A percentile compares a stretch with the other conserved stretches of the same genome.
Conservation (phyloP, 2,797 vertebrate genomes). For the Telmatherina bonti region DNA sequence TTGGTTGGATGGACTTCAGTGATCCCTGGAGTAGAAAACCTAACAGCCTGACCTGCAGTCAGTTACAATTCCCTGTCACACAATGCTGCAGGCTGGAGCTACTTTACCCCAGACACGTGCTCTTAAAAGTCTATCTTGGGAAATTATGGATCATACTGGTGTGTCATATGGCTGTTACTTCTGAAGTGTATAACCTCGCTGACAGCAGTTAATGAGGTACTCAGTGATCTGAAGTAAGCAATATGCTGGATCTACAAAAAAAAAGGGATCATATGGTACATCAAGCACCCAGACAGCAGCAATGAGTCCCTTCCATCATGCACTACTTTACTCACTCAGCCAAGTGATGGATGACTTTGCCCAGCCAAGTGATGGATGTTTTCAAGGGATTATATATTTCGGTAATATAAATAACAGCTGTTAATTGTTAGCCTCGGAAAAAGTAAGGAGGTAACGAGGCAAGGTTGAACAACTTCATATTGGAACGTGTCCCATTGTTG, state of each 20-base stretch:
- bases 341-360: slow-evolving; percentile 32
- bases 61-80: slow-evolving; percentile 10
- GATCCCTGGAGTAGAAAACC: slow-evolving; percentile 39
- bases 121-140: slow-evolving; percentile 45
- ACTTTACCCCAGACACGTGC: slow-evolving; percentile 30
- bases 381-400: background rate
- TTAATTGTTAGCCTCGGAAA: background rate
- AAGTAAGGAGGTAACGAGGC: background rate
- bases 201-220: slow-evolving; percentile 62
- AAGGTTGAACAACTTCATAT: slow-evolving; percentile 40
- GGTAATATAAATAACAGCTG: background rate
- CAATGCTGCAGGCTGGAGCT: slow-evolving; percentile 23
- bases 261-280: slow-evolving; percentile 48
- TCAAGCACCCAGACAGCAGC: slow-evolving; percentile 55
- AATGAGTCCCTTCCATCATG: slow-evolving; percentile 34
- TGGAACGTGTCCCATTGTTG: slow-evolving; percentile 52
- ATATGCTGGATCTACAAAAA: slow-evolving; percentile 50
- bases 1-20: slow-evolving; percentile 36
- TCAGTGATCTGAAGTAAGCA: slow-evolving; percentile 63
- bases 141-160: slow-evolving; percentile 51
- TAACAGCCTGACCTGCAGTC: slow-evolving; percentile 37
- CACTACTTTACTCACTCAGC: slow-evolving; percentile 22
- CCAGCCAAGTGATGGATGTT: slow-evolving; percentile 30
- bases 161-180: slow-evolving; percentile 49
- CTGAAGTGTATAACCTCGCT: slow-evolving; percentile 44